Evolutionary conservation across 1,140 invertebrate genomes (phyloP), one percentile per base, ranked within the genome.

Genomic region (Chionoecetes opilio): DNA sequence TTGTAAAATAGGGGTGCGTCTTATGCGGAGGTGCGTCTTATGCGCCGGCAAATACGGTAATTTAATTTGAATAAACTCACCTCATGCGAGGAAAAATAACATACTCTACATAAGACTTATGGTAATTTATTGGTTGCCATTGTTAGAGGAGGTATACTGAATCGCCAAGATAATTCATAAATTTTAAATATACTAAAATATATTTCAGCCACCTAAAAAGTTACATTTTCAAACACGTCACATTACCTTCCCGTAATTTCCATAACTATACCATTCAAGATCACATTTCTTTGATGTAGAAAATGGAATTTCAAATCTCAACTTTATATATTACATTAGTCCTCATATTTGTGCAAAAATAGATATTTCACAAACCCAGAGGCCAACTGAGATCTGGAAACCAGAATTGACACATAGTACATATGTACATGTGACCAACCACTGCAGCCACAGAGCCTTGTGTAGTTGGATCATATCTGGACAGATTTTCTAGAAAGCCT

Each of bases 171-270:
- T 85, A 94, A 82, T 91, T 85, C 29, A 89, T 93, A 17, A 89
- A 91, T n/a, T 94, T 89, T 94, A 94, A 94, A 94, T 94, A 94
- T 94, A 94, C 91, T 91, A 94, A 94, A 94, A 94, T 94, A 94
- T 94, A 94, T 94, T 82, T 94, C 34, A 91, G 88, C 89, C 88
- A 94, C 37, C 91, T 94, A 85, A 84, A 94, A 85, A 84, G 91
- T 94, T 85, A 85, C 53, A 21, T 46, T 32, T 89, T 86, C 11
- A 75, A 75, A 75, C 63, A 75, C 21, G n/a, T n/a, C 63, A 75
- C 63, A n/a, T 26, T 75, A 75, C 63, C 63, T 75, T 75, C 63
- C 26, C n/a, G 8, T 75, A n/a, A 21, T 75, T 75, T 21, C 21
- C 63, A 75, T 75, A 75, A 26, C 63, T 75, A 75, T 75, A n/a